phyloP scores from a whole-genome alignment of 2,888 invertebrate genomes.

The Spisula solida region DNA sequence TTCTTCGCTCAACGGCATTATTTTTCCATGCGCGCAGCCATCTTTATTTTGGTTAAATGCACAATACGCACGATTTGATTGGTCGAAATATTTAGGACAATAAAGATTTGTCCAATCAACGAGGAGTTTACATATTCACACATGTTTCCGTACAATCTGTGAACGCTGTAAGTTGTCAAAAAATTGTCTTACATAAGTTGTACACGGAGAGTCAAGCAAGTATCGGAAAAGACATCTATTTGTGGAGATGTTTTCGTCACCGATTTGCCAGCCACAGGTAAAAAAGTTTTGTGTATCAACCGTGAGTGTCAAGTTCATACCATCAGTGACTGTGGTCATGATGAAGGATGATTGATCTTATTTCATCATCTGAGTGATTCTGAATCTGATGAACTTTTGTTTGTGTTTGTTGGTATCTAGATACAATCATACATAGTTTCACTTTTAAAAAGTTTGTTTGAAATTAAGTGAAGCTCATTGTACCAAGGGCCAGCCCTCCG shows the following conservation, averaged over 20 bases:
- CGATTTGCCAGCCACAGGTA: not conserved
- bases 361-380: not conserved
- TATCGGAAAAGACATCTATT: not conserved
- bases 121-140: not conserved
- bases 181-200: not conserved
- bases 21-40: not conserved
- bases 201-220: not conserved
- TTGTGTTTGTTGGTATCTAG: no score
- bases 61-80: not conserved
- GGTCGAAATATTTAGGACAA: not conserved
- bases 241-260: not conserved
- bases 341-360: no score
- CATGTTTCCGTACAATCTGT: not conserved
- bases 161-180: not conserved
- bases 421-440: no score
- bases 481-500: no score
- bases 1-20: not conserved
- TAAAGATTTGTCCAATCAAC: conserved; percentile 8
- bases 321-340: no score
- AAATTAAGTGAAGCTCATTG: no score
- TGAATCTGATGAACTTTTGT: no score
- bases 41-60: not conserved
- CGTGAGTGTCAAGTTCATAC: no score
- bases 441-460: no score
- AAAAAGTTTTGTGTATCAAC: not conserved